These are phyloP conservation scores for Notiomystis cincta DNA, from an alignment of 2,113 vertebrate species.

Conservation along the genomic window DNA sequence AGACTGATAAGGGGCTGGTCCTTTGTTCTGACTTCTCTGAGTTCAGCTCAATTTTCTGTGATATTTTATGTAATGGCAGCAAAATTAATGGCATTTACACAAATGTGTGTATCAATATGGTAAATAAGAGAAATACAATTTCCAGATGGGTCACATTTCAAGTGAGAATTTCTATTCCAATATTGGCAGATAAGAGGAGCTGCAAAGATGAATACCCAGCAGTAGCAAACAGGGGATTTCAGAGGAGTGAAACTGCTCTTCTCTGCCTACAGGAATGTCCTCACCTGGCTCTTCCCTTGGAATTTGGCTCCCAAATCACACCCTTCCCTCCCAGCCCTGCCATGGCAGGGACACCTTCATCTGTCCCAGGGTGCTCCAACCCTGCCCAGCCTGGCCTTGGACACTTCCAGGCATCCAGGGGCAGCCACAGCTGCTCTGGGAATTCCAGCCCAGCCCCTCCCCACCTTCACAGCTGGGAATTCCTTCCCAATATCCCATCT, in stretches of 20 bases:
- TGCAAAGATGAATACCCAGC: neutral
- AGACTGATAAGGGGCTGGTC: neutral
- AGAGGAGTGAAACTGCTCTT: neutral
- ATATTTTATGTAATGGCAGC: neutral
- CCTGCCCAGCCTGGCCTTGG: neutral
- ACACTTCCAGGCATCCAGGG: neutral
- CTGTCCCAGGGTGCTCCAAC: neutral
- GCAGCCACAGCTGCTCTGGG: neutral
- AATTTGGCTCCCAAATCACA: neutral
- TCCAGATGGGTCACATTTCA: neutral
- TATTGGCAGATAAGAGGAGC: neutral
- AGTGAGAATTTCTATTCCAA: neutral
- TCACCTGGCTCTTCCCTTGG: neutral
- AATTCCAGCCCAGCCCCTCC: neutral
- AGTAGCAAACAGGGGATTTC: neutral
- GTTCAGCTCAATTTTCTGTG: neutral
- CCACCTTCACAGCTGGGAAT: neutral
- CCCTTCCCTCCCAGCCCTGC: neutral
- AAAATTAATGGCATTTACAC: neutral
- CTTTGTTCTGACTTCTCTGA: neutral
- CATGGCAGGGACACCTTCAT: neutral
- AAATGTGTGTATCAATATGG: neutral
- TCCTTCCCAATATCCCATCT: accelerated
- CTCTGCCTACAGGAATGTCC: neutral
- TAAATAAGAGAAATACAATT: neutral